Evolutionary conservation across 2,888 invertebrate genomes (phyloP).

Genomic region (Petrophora chlorosata): DNA sequence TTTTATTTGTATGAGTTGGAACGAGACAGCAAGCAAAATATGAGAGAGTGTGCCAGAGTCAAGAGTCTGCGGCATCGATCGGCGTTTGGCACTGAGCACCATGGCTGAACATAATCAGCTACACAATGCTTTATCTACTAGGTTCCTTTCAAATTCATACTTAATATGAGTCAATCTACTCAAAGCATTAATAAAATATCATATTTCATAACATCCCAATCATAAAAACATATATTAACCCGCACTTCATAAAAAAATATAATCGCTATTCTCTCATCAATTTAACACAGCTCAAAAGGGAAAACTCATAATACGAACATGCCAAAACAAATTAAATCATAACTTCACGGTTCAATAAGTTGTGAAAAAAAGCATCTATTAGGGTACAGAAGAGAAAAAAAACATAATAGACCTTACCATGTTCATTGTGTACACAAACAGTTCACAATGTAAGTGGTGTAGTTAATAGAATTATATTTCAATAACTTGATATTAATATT

Average conservation of each 20-base stretch:
- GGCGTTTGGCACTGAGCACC: constrained; percentile 52
- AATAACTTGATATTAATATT: constrained; percentile 56
- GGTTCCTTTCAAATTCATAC: constrained; percentile 36
- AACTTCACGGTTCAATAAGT: constrained; percentile 75
- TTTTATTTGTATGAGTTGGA: constrained; percentile 64
- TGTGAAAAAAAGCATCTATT: constrained; percentile 51
- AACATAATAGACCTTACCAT: constrained; percentile 76
- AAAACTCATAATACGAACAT: constrained; percentile 66
- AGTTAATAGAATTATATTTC: constrained; percentile 63
- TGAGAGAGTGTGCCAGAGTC: constrained; percentile 69
- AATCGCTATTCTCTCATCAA: constrained; percentile 29
- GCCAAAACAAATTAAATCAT: constrained; percentile 83
- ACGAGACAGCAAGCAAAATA: constrained; percentile 66
- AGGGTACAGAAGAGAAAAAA: constrained; percentile 61
- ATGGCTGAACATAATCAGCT: constrained; percentile 32
- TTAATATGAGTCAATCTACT: constrained; percentile 46
- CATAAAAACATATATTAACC: constrained; percentile 28
- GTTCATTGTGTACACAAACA: constrained; percentile 78
- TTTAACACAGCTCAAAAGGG: constrained; percentile 41
- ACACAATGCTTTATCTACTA: constrained; percentile 36
- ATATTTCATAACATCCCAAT: constrained; percentile 53
- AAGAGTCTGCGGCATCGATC: constrained; percentile 81
- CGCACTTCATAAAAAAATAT: constrained; percentile 24
- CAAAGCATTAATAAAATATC: constrained; percentile 50
- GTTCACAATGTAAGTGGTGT: constrained; percentile 56